Conservation (phyloP, 2,113 vertebrate genomes). For the Toxotes jaculatrix region DNA sequence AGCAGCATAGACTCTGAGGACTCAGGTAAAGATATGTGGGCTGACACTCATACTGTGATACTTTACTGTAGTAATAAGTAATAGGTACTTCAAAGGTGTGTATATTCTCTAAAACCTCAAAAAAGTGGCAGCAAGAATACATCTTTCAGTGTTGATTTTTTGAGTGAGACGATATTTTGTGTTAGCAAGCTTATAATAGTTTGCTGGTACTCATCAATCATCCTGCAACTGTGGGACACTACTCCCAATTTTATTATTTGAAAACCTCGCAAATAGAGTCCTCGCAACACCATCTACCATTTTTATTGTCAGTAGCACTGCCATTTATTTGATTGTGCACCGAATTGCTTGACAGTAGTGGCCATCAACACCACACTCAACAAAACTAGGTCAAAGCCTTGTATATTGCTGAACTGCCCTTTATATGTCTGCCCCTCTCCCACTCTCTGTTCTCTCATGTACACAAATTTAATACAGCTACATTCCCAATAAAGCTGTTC, state of each 20-base stretch:
- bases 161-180: background rate
- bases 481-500: too few species aligned
- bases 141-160: background rate
- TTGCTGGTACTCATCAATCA: background rate
- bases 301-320: background rate
- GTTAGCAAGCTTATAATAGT: background rate
- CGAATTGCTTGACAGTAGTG: background rate
- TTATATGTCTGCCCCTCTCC: too few species aligned
- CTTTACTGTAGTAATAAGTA: background rate
- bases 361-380: background rate
- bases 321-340: background rate
- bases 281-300: background rate
- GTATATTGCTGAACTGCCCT: too few species aligned
- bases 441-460: too few species aligned
- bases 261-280: background rate
- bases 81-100: too few species aligned
- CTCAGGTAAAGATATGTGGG: conserved; percentile 84
- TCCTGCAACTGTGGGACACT: background rate
- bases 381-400: too few species aligned
- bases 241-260: background rate
- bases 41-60: background rate
- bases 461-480: too few species aligned
- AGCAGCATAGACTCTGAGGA: conserved; percentile 92
- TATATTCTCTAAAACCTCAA: background rate
- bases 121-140: background rate